phyloP scores from a whole-genome alignment of 37 sponge, comb jelly and placozoan genomes.

The Chondrosia reniformis region DNA sequence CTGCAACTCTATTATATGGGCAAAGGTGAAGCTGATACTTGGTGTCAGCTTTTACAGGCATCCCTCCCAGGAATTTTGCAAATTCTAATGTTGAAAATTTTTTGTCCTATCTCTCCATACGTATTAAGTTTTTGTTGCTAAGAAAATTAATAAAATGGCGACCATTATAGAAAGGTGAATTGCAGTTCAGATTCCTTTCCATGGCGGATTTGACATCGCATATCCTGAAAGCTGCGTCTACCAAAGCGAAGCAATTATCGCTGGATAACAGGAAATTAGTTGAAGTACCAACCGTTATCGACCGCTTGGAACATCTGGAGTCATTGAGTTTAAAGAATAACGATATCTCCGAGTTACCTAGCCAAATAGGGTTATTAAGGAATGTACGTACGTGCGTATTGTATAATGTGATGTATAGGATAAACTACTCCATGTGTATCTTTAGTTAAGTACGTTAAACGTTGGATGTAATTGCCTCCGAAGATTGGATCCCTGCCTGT shows the following conservation, averaged over 20 bases:
- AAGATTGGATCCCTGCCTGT: slow-evolving; percentile 9
- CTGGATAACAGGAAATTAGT: slow-evolving; percentile 45
- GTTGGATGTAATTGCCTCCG: slow-evolving; percentile 38
- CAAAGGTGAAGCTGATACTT: too few relatives aligned
- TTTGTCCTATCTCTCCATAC: too few relatives aligned
- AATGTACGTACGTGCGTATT: background rate
- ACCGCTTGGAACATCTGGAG: slow-evolving; percentile 26
- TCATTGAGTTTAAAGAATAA: slow-evolving; percentile 59
- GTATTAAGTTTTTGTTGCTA: too few relatives aligned
- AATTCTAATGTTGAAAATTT: too few relatives aligned
- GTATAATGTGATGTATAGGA: background rate
- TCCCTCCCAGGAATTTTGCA: too few relatives aligned
- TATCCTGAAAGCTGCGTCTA: slow-evolving; percentile 2
- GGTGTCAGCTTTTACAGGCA: too few relatives aligned
- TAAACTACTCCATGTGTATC: too few relatives aligned
- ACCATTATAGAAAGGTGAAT: too few relatives aligned
- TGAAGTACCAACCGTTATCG: slow-evolving; percentile 28
- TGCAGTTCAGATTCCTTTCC: too few relatives aligned
- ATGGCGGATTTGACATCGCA: too few relatives aligned
- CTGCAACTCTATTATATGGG: too few relatives aligned
- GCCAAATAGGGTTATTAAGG: background rate
- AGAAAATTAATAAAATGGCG: too few relatives aligned
- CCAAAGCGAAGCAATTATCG: slow-evolving; percentile 17
- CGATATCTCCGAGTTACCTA: slow-evolving; percentile 19
- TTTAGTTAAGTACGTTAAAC: slow-evolving; percentile 38